Conservation (phyloP, 1,140 invertebrate species). For the Drosophila lowei region DNA sequence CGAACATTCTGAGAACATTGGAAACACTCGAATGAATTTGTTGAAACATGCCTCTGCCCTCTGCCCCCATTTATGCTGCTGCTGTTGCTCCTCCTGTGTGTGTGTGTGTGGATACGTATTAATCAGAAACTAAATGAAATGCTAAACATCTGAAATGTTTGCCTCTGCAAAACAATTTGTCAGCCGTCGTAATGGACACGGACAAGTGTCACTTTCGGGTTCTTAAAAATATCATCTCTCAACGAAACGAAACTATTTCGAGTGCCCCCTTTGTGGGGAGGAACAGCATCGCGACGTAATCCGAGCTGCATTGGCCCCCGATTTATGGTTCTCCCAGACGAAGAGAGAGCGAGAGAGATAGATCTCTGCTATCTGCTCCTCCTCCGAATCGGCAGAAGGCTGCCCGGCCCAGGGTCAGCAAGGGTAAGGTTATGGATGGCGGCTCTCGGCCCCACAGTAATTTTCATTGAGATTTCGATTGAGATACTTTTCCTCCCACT, state of each 20-base stretch:
- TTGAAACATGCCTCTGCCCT: conserved; percentile 44
- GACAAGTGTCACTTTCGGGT: conserved; percentile 43
- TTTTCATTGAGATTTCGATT: conserved; percentile 39
- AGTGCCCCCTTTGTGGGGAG: background rate
- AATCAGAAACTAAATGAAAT: conserved; percentile 48
- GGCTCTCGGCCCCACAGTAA: conserved; percentile 11
- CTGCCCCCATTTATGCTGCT: background rate
- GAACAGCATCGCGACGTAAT: too few species aligned
- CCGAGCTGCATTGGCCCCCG: too few species aligned
- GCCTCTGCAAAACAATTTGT: conserved; percentile 49
- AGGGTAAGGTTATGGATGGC: conserved; percentile 44
- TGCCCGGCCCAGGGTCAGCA: conserved; percentile 9
- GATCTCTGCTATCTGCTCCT: too few species aligned
- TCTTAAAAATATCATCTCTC: conserved; percentile 30
- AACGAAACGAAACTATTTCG: conserved; percentile 29
- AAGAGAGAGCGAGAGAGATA: too few species aligned
- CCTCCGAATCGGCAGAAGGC: too few species aligned
- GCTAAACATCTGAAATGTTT: conserved; percentile 36
- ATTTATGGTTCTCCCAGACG: too few species aligned
- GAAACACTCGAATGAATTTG: conserved; percentile 70
- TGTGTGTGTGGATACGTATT: conserved; percentile 45
- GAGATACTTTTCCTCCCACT: conserved; percentile 12
- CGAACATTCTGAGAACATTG: conserved; percentile 47
- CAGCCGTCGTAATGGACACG: conserved; percentile 36
- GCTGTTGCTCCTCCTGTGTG: too few species aligned